phyloP scores from a whole-genome alignment of 23 tunicate species.

The Ascidia mentula region DNA sequence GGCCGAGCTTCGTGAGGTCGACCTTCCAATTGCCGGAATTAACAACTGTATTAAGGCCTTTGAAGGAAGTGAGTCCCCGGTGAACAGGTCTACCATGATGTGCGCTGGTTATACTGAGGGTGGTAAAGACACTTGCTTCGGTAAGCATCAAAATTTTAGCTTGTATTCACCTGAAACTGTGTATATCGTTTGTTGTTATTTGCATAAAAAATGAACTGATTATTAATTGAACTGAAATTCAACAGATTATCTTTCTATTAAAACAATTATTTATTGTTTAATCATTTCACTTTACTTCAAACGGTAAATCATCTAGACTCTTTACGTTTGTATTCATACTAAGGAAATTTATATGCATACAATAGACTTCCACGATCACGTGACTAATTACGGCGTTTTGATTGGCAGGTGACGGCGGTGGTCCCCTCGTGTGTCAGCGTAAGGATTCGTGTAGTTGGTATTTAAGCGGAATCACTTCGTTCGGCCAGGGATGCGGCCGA shows the following conservation, averaged over 20 bases:
- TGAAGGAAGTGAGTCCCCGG: background rate
- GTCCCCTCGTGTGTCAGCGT: slow-evolving; percentile 14
- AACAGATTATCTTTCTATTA: no score
- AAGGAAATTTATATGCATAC: no score
- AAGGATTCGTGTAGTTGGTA: slow-evolving; percentile 15
- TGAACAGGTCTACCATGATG: background rate
- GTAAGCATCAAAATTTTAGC: no score
- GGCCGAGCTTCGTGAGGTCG: slow-evolving; percentile 1
- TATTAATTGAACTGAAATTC: no score
- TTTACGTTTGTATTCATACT: no score
- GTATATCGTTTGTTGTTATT: no score
- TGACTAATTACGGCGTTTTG: background rate
- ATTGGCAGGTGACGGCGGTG: slow-evolving; percentile 22
- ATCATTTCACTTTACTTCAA: no score
- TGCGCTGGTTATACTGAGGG: slow-evolving; percentile 11
- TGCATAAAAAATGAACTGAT: no score
- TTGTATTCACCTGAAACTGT: no score
- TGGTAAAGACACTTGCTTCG: slow-evolving; percentile 23
- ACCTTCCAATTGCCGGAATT: slow-evolving; percentile 1
- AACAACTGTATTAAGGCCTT: background rate
- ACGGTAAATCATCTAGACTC: no score
- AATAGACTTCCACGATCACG: no score
- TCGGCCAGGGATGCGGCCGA: slow-evolving; percentile 15
- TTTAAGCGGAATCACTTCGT: slow-evolving; percentile 6
- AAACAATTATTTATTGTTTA: no score